Base-by-base conservation (phyloP, 2,113 vertebrate species). In the Illadopsis cleaveri region DNA sequence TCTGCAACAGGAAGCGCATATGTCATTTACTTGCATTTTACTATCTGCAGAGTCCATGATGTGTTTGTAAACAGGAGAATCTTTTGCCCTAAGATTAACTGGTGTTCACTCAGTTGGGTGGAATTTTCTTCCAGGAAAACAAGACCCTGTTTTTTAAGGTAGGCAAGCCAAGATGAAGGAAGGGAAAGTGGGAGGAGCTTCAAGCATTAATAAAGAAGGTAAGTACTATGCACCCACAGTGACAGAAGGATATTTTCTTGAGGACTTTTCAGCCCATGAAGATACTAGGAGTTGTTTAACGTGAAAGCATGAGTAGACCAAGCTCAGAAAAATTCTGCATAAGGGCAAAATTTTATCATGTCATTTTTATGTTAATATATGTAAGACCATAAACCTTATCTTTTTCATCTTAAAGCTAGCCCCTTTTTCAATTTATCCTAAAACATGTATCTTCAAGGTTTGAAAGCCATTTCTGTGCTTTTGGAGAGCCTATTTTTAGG, bases 181-280 rank as follows among this genome's bases (percentile, higher is more conserved):
- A 81, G 15, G 5, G 15, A 30, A 83, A 80, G 4, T 15, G 3
- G 5, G 44, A 57, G 8, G 18, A 73, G 0, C 5, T 82, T 82
- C 21, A n/a, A 45, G 19, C 9, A 40, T 0, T 0, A 47, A 48
- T 45, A 66, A 65, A 57, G 10, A 21, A 13, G 12, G 5, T 54
- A 31, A 79, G 75, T 19, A 19, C 10, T 38, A 5, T 31, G 25
- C 5, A 33, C 6, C 4, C 25, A 28, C 0, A 0, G 5, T 53
- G 22, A 56, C 12, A n/a, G 13, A 65, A 58, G 6, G 20, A n/a
- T 20, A 2, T 78, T 78, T 66, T 66, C 20, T 21, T 60, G 15
- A 68, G 5, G 14, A 71, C 15, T 73, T 66, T 70, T 86, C 47
- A 84, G 5, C 2, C 9, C 2, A 2, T 45, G 16, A 70, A 70